Base-by-base conservation (phyloP, 64 coral and sea anemone species). In the Catalaphyllia jardinei region DNA sequence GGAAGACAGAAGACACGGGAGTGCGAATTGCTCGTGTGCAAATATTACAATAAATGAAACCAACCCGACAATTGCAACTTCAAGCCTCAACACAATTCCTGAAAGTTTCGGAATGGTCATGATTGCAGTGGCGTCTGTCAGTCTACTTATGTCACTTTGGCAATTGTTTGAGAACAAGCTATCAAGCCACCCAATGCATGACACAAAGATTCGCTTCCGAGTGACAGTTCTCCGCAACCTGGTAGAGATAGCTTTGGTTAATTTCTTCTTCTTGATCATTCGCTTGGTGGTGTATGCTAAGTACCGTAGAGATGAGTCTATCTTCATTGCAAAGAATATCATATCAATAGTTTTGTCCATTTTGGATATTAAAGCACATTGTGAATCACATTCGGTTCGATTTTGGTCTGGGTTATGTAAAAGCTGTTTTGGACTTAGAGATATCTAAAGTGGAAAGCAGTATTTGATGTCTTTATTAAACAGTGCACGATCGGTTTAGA, bases 261-360 rank as follows among this genome's bases (percentile, higher is more conserved):
- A 96, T 30, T 25, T 82, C 3, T n/a, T 31, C 4, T 92, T 96
- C 29, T 60, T 93, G 33, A 31, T 96, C 8, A 74, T 93, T 72
- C 91, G 94, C 33, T 20, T 74, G 2, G 20, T 93, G 24, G 54
- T 93, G 6, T 92, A 80, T 74, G 18, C 71, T 3, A 74, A 61
- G 1, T 84, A 89, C 29, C 30, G 69, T 1, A 80, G 88, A 38
- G 57, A 87, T 24, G 85, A 79, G 3, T 73, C 89, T 7, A 88
- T 95, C 18, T 96, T 92, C 49, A 86, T 92, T 10, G 82, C 87
- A 27, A 96, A 96, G 31, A 96, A 96, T 38, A 30, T 72, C 12
- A 89, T 96, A 22, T 52, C 64, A 7, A 96, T 92, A 65, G 18
- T 80, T 29, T 57, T 86, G 2, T 89, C 82, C 24, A 15, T 31